phyloP scores from a whole-genome alignment of 1,140 invertebrate species.

The Leucophenga varia region DNA sequence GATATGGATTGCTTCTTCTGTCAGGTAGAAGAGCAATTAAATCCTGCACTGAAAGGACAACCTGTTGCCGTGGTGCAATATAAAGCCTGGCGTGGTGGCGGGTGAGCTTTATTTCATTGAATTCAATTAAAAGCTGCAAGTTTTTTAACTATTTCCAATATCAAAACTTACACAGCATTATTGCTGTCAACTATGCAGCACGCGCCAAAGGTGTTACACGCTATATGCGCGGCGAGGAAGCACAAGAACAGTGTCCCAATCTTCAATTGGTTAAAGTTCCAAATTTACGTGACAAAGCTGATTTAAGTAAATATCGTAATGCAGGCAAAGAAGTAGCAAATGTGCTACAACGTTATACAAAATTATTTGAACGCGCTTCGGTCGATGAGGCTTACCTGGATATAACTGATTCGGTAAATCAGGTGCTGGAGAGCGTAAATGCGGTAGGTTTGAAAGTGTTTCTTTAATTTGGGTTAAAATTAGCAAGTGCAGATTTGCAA shows the following conservation, averaged over 20 bases:
- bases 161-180: conserved; percentile 68
- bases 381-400: conserved; percentile 97
- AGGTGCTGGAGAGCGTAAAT: conserved; percentile 55
- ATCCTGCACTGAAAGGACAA: conserved; percentile 78
- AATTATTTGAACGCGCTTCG: conserved; percentile 83
- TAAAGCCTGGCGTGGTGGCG: conserved; percentile 87
- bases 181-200: conserved; percentile 96
- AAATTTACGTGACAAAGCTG: conserved; percentile 85
- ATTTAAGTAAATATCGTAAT: conserved; percentile 91
- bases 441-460: no score
- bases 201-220: conserved; percentile 84
- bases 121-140: conserved; percentile 1
- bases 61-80: conserved; percentile 96
- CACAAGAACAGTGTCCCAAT: conserved; percentile 83
- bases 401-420: conserved; percentile 77
- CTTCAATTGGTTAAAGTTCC: conserved; percentile 84
- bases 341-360: conserved; percentile 79
- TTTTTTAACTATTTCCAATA: conserved; percentile 6
- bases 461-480: not conserved
- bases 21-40: conserved; percentile 88
- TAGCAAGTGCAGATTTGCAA: no score
- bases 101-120: no score
- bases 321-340: conserved; percentile 90
- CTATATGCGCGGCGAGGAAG: conserved; percentile 89
- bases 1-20: conserved; percentile 99